Evolutionary conservation across 2,888 invertebrate genomes (phyloP), one percentile per base, ranked within the genome.

Genomic region (Dicycla oo): DNA sequence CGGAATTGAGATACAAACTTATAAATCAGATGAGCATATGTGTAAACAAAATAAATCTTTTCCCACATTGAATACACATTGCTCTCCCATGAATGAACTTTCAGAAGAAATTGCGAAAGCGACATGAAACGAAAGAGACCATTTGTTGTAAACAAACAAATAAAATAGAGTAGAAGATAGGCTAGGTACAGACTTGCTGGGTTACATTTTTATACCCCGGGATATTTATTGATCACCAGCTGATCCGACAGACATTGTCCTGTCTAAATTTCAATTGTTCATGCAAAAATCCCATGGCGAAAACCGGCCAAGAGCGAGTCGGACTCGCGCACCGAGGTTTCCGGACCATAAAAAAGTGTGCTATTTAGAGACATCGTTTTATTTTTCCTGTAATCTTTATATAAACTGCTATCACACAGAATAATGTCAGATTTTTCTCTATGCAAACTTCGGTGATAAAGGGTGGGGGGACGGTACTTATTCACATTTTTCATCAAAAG

Each of bases 51-150:
- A 70, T 75, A 70, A 63, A 73, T 77, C 20, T 64, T 63, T 65
- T 74, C 61, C 40, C 26, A 74, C 69, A 61, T 67, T 18, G 11
- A 54, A 75, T 70, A 72, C 26, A 73, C 62, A 69, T 68, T 47
- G 58, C 68, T 69, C 51, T 80, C 80, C 71, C 62, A 78, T 80
- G 80, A 85, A 85, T 80, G 71, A 74, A 77, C 53, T 62, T 82
- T 73, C 51, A 38, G 45, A 43, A 58, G 47, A 69, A 66, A 69
- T 85, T 81, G 71, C 75, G 65, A 81, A 82, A 84, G 68, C 51
- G 34, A 23, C 67, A 69, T 72, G 58, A 79, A 73, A 73, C 49
- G 63, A 60, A 53, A 62, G 54, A 54, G 58, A 49, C n/a, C 67
- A 43, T n/a, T n/a, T 34, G 0, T 43, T 62, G 51, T 77, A 65